Percentiles rank a stretch among this genome's conserved stretches.
Conservation (phyloP, 2,888 invertebrate genomes). For the Drosophila quinaria region DNA sequence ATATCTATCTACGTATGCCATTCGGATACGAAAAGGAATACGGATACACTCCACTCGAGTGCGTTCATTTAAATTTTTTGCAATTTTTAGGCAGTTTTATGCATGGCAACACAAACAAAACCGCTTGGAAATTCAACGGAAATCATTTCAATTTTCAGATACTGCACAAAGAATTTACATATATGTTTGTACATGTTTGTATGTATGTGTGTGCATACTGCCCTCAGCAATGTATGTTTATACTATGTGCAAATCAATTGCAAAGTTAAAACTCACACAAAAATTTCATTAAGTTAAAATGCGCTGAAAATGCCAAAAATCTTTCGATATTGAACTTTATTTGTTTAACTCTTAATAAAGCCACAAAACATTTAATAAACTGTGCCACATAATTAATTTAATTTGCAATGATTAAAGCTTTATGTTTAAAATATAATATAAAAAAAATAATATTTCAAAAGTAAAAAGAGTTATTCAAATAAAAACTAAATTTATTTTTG, state of each 20-base stretch:
- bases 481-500: no score
- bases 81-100: slow-evolving; percentile 77
- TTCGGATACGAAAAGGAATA: slow-evolving; percentile 6
- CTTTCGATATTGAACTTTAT: slow-evolving; percentile 6
- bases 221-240: neutral
- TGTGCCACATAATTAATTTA: neutral
- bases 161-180: slow-evolving; percentile 61
- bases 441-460: no score
- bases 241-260: slow-evolving; percentile 53
- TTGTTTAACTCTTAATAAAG: neutral
- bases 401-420: neutral
- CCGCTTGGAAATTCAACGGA: slow-evolving; percentile 63
- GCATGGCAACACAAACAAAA: slow-evolving; percentile 68
- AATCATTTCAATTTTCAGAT: slow-evolving; percentile 76
- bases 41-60: slow-evolving; percentile 36
- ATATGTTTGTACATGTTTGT: slow-evolving; percentile 11
- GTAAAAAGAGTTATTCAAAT: no score
- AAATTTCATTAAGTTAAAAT: slow-evolving; percentile 63
- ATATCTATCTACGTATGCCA: slow-evolving; percentile 26
- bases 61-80: slow-evolving; percentile 78
- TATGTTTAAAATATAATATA: neutral
- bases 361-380: slow-evolving; percentile 3
- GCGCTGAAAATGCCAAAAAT: slow-evolving; percentile 18
- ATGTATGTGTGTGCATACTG: slow-evolving; percentile 3
- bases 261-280: slow-evolving; percentile 50